A percentile compares a stretch with the other conserved stretches of the same genome.
Conservation (phyloP, 2,113 vertebrate species). For the Notarius quadriscutis region DNA sequence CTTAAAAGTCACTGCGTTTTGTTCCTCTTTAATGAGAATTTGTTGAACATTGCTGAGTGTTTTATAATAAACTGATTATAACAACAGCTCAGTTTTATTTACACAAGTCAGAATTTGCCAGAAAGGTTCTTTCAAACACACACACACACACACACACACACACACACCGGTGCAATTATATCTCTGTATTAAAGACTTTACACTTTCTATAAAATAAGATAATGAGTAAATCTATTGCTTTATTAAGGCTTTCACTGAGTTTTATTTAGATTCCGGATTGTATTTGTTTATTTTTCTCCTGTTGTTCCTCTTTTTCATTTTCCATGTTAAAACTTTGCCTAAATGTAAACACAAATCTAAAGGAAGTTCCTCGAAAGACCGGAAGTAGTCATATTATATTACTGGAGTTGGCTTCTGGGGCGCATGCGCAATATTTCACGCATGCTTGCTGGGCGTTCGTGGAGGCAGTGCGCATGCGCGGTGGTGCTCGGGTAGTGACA, state of each 20-base stretch:
- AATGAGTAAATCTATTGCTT: background rate
- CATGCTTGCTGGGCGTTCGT: background rate
- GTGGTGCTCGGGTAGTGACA: background rate
- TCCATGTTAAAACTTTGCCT: background rate
- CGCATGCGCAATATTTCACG: constrained; percentile 8
- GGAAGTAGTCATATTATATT: constrained; percentile 89
- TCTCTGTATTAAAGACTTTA: background rate
- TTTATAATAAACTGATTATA: background rate
- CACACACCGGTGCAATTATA: background rate
- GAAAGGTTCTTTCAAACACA: background rate
- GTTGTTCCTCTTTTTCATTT: background rate
- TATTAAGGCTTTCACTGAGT: background rate
- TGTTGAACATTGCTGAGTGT: background rate
- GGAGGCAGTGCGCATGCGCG: constrained; percentile 73
- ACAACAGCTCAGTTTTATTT: background rate
- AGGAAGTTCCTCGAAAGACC: constrained; percentile 78
- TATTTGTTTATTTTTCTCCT: background rate
- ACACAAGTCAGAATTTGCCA: background rate
- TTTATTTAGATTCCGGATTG: background rate
- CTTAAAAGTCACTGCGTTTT: background rate
- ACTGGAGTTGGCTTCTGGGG: background rate
- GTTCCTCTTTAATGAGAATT: background rate
- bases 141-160: too few species aligned
- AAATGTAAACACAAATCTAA: background rate
- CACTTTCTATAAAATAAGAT: background rate